These are phyloP conservation scores for Chaenodraco wilsoni DNA, from an alignment of 2,797 vertebrate species.

Conservation along the genomic window DNA sequence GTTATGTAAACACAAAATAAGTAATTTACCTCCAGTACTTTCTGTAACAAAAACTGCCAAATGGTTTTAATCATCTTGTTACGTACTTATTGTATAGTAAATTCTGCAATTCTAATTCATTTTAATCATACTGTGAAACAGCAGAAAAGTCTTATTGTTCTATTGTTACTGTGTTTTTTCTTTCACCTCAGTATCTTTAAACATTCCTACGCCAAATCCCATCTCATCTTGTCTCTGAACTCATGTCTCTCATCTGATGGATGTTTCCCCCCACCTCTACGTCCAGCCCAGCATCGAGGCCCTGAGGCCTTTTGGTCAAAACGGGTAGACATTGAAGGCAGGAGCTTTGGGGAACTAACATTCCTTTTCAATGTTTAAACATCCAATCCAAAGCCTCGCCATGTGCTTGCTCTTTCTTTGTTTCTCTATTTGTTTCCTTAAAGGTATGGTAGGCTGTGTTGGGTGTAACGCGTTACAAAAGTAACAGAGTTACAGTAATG, in stretches of 20 bases:
- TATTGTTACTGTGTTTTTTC: slow-evolving; percentile 7
- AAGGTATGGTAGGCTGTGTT: no score
- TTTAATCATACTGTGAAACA: background rate
- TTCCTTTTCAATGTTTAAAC: slow-evolving; percentile 76
- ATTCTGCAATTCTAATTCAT: background rate
- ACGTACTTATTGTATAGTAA: background rate
- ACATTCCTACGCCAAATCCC: slow-evolving; percentile 15
- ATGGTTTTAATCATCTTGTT: slow-evolving; percentile 11
- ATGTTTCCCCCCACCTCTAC: slow-evolving; percentile 54
- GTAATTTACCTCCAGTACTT: slow-evolving; percentile 14
- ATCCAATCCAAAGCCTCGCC: slow-evolving; percentile 65
- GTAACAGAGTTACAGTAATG: no score
- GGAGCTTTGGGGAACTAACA: slow-evolving; percentile 59
- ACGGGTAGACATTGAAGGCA: slow-evolving; percentile 67
- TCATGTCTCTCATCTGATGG: slow-evolving; percentile 57
- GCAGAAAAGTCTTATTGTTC: background rate
- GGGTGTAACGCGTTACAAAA: no score
- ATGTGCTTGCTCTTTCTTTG: slow-evolving; percentile 34
- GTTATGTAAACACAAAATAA: slow-evolving; percentile 10
- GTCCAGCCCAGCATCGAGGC: slow-evolving; percentile 52
- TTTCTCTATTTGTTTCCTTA: slow-evolving; percentile 32
- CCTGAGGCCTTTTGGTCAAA: slow-evolving; percentile 51
- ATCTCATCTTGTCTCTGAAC: slow-evolving; percentile 13
- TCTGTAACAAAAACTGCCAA: slow-evolving; percentile 10
- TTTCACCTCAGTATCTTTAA: slow-evolving; percentile 31